Conservation (phyloP, 2,113 vertebrate genomes). For the Tretioscincus oriximinensis region DNA sequence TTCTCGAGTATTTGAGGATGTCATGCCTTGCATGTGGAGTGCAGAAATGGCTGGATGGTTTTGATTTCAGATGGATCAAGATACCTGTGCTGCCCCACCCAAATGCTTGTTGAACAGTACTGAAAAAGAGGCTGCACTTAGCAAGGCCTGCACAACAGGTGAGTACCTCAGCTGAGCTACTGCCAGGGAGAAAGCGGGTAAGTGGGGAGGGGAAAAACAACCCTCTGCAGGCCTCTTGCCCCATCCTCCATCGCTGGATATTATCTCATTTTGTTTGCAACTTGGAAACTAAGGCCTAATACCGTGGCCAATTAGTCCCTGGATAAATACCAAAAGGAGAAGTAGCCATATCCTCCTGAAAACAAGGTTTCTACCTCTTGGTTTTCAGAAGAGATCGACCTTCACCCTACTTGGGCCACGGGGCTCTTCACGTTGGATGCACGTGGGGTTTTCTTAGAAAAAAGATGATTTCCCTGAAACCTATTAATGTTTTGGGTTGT, state of each 20-base stretch:
- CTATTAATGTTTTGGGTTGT: too few relatives aligned
- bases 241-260: neutral
- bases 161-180: neutral
- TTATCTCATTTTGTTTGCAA: neutral
- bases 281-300: neutral
- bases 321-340: neutral
- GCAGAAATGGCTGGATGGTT: neutral
- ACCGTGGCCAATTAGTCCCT: neutral
- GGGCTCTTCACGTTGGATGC: too few relatives aligned
- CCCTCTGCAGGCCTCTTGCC: neutral
- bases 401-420: neutral
- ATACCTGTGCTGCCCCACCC: neutral
- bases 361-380: neutral
- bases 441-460: too few relatives aligned
- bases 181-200: neutral
- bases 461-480: too few relatives aligned
- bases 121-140: conserved; percentile 1
- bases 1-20: neutral
- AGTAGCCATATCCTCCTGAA: neutral
- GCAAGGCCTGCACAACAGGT: neutral
- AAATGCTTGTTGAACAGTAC: neutral
- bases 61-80: neutral
- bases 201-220: neutral
- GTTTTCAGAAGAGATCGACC: neutral
- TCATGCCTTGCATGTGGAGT: neutral